Evolutionary conservation across 2,113 vertebrate species (phyloP).

Genomic region (Deroptyus accipitrinus): DNA sequence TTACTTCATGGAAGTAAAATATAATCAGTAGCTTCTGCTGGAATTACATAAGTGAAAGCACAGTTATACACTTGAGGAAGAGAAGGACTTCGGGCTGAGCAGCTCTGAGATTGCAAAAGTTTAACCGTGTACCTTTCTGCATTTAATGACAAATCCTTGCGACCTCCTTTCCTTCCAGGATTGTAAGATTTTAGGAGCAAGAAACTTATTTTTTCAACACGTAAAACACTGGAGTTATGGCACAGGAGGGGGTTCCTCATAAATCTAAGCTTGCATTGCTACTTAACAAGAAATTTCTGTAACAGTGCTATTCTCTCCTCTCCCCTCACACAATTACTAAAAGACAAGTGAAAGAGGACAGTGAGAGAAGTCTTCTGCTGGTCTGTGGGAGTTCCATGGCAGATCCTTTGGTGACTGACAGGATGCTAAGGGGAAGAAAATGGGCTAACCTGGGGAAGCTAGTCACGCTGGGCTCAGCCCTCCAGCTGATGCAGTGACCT

Average conservation of each 20-base stretch:
- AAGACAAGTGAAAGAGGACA: background rate
- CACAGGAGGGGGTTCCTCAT: background rate
- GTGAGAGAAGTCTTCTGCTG: background rate
- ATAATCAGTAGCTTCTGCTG: background rate
- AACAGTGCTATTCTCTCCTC: background rate
- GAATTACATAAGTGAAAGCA: background rate
- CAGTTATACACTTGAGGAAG: background rate
- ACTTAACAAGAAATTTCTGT: background rate
- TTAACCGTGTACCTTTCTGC: background rate
- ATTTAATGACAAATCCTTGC: background rate
- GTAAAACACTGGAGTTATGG: background rate
- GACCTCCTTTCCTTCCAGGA: background rate
- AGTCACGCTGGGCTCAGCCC: background rate
- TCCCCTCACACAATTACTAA: background rate
- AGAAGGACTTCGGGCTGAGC: background rate
- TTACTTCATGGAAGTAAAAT: background rate
- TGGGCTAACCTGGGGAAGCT: background rate
- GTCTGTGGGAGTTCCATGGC: background rate
- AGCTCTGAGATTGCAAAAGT: background rate
- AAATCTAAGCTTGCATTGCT: background rate
- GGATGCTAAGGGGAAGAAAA: background rate
- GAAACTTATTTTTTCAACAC: background rate
- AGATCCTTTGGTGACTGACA: background rate
- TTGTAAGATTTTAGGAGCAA: background rate
- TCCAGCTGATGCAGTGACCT: accelerated